Base-by-base conservation (phyloP, 2,888 invertebrate genomes). In the Diarsia brunnea region DNA sequence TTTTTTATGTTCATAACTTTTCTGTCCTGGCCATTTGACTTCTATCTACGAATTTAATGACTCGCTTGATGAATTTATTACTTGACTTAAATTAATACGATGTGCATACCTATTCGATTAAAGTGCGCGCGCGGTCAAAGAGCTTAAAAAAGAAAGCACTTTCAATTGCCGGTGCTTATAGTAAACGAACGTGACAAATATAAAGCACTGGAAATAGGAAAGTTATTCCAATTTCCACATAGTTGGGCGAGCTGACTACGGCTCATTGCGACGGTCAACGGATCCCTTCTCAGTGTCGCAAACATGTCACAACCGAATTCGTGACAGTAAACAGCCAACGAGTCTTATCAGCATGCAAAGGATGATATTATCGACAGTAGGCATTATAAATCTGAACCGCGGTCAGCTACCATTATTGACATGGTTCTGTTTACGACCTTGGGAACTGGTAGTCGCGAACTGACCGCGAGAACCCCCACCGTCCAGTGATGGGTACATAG, bases 381-480 rank as follows among this genome's bases (percentile, higher is more conserved):
- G 88, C 88, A 88, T 89, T 88, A 88, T 90, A 91, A 91, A 91
- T 92, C 92, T 91, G 90, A 91, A 91, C 90, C 92, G 92, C 90
- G 89, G 90, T 91, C 90, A 81, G 84, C 73, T 71, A 90, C 91
- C 90, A 92, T 93, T 93, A 93, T 92, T 92, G 92, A 91, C 90
- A 92, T 91, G 91, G 91, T 91, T 92, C 91, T 89, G 88, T 92
- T 92, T 91, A 92, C 87, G 89, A 88, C 90, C 92, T 91, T 94
- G 93, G 92, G 93, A 94, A 93, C 89, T 82, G 88, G 79, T 89
- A 88, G 89, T 89, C 87, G 90, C 83, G 90, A 88, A 88, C 87
- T 89, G 88, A 78, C 83, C 86, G 80, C 85, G 89, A 88, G 85
- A 87, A 84, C 89, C 89, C 88, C 85, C 86, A 88, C 89, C 86